Evolutionary conservation across 2,113 vertebrate species (phyloP), one percentile per base, ranked within the genome.

Genomic region (Perca schrenkii): DNA sequence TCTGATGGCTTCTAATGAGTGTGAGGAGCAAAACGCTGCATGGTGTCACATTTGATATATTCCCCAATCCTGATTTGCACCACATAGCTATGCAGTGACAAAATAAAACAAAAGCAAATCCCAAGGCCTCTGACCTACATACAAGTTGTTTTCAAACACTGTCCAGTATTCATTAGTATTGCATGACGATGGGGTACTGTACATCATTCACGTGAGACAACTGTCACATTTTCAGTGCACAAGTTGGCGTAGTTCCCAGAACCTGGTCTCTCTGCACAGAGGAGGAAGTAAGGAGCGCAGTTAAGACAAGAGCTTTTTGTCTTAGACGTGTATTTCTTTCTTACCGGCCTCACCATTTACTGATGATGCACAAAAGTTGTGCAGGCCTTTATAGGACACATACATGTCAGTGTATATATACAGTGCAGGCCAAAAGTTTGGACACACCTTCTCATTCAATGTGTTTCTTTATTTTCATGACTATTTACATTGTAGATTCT

Each of bases 101-200:
- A 40, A 62, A 40, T 40, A 13, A 25, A 25, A 71, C 40, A 34
- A 31, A 57, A 19, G 17, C n/a, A 31, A 25, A 74, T 78, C 85
- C 80, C 69, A 78, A 73, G 76, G 82, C 77, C 74, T 85, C 79
- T 88, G 88, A 86, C 88, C 86, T 82, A 89, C 67, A 88, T 89
- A 79, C 54, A 67, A 76, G 66, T 63, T 82, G 76, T 71, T 79
- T 85, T 76, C 66, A 86, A 86, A 83, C 73, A 58, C 63, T 49
- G 74, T 49, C 77, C 83, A 54, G 66, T 85, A 82, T 86, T 80
- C 62, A 74, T 75, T 40, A 63, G 56, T 1, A 77, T 85, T 85
- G 61, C 83, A 88, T 90, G 77, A 50, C 53, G 40, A 87, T 78
- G 43, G 6, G 3, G 47, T 46, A 46, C 65, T 66, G 64, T 76